Evolutionary conservation across 2,113 vertebrate genomes (phyloP).

Genomic region (Oreotrochilus melanogaster): DNA sequence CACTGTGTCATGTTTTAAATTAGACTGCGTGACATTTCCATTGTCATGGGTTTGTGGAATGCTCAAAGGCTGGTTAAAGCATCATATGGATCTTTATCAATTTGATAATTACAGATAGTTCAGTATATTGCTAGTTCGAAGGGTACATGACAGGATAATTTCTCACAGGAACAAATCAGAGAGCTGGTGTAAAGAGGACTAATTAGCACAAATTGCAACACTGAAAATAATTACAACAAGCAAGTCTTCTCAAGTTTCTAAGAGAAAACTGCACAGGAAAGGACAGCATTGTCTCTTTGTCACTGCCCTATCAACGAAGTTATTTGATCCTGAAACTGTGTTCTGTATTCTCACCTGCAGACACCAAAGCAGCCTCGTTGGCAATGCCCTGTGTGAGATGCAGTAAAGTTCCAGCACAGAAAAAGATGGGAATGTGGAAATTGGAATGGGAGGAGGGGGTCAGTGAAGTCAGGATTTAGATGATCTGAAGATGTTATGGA

Average conservation of each 20-base stretch:
- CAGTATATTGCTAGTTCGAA: neutral
- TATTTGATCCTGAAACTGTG: neutral
- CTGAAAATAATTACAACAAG: neutral
- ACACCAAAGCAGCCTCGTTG: neutral
- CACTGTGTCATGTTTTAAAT: constrained; percentile 10
- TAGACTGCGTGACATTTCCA: neutral
- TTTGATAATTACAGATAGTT: neutral
- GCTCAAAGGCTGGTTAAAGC: neutral
- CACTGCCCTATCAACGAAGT: accelerated
- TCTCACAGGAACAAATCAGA: neutral
- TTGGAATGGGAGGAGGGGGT: neutral
- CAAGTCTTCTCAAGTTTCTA: neutral
- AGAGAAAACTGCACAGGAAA: neutral
- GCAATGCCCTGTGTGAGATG: accelerated
- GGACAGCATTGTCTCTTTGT: neutral
- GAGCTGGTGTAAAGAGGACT: accelerated
- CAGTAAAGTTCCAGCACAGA: neutral
- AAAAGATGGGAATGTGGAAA: neutral
- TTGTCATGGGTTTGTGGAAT: neutral
- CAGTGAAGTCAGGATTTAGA: neutral
- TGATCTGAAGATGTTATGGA: neutral
- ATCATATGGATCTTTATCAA: neutral
- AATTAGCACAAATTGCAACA: neutral
- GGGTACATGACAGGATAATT: neutral
- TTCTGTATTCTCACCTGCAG: neutral